Percentiles rank a stretch among this genome's conserved stretches.
phyloP scores from a whole-genome alignment of 30 jellyfish, hydroid and myxozoan species.

The Cassiopea andromeda region DNA sequence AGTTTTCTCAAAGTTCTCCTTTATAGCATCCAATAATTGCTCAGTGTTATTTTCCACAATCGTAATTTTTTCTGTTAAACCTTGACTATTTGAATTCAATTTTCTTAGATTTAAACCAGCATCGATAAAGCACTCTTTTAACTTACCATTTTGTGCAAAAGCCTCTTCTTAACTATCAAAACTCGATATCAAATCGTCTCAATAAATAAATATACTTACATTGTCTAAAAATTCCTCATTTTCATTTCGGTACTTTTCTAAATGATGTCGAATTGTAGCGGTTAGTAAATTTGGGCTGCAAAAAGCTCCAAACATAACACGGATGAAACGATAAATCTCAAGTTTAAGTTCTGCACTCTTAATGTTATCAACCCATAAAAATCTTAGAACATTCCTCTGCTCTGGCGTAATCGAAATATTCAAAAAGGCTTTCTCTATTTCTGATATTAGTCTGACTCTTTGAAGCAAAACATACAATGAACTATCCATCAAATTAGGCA shows the following conservation, averaged over 20 bases:
- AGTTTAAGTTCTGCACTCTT: neutral
- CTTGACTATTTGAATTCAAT: neutral
- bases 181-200: neutral
- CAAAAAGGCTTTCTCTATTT: slow-evolving; percentile 29
- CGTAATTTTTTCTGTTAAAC: neutral
- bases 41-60: neutral
- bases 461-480: neutral
- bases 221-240: neutral
- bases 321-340: neutral
- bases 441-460: neutral
- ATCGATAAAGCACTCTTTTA: neutral
- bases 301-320: neutral
- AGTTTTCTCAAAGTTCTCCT: neutral
- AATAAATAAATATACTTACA: neutral
- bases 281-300: neutral
- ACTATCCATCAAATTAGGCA: neutral
- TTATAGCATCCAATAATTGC: too few species aligned
- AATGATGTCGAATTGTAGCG: neutral
- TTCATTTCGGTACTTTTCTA: neutral
- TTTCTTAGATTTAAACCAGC: neutral
- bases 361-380: slow-evolving; percentile 15
- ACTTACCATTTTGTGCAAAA: neutral
- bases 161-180: neutral
- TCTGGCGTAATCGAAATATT: neutral
- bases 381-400: neutral